These are phyloP conservation scores for Neelides sp. DNA, from an alignment of 1,140 invertebrate species.

Conservation along the genomic window DNA sequence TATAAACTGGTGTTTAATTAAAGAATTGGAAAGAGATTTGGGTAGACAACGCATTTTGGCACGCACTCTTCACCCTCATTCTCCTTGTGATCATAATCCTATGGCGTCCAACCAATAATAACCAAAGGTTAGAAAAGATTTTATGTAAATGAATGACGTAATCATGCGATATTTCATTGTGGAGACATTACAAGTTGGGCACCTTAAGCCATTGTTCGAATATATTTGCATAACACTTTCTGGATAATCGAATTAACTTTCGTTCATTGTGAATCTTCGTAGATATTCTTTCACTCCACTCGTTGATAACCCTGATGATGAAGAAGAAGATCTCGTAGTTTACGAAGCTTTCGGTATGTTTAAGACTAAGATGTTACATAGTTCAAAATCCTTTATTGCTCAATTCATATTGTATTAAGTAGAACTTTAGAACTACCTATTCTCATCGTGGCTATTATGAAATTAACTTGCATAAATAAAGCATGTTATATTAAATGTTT, in stretches of 20 bases:
- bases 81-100: constrained; percentile 84
- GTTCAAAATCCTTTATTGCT: no score
- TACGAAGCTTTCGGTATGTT: constrained; percentile 71
- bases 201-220: constrained; percentile 1
- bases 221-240: background rate
- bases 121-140: constrained; percentile 64
- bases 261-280: constrained; percentile 7
- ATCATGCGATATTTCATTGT: background rate
- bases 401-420: no score
- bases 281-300: constrained; percentile 84
- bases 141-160: background rate
- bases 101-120: constrained; percentile 87
- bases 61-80: constrained; percentile 74
- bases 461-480: no score
- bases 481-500: no score
- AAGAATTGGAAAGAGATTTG: constrained; percentile 81
- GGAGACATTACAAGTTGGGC: background rate
- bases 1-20: constrained; percentile 12
- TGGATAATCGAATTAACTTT: background rate
- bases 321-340: constrained; percentile 65
- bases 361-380: no score
- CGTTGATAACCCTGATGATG: constrained; percentile 62
- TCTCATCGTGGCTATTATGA: no score
- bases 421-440: no score
- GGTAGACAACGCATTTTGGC: constrained; percentile 90